A percentile compares a stretch with the other conserved stretches of the same genome.
phyloP scores from a whole-genome alignment of 2,113 vertebrate species.

The Triplophysa rosa region DNA sequence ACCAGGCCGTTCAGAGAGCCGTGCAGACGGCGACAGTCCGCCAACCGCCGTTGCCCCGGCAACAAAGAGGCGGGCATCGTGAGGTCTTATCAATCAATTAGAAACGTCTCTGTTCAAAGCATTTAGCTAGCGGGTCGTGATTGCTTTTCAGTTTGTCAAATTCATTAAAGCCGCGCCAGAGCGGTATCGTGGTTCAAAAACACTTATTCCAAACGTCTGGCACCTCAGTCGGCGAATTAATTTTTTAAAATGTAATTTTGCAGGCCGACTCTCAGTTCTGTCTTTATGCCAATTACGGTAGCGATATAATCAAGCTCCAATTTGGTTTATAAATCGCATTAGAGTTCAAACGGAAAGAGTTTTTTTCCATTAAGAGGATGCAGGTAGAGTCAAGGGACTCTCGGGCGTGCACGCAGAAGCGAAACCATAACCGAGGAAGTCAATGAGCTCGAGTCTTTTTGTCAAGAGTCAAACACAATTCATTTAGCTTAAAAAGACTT shows the following conservation, averaged over 20 bases:
- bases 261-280: neutral
- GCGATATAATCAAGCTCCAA: neutral
- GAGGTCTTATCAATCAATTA: conserved; percentile 64
- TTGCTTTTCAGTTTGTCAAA: conserved; percentile 53
- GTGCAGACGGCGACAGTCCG: conserved; percentile 58
- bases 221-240: neutral
- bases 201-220: neutral
- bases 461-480: conserved; percentile 39
- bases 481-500: conserved; percentile 40
- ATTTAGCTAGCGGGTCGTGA: conserved; percentile 53
- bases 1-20: conserved; percentile 64
- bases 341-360: neutral
- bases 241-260: neutral
- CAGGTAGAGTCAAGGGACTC: neutral
- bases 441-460: conserved; percentile 6
- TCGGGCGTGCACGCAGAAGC: neutral
- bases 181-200: conserved; percentile 17
- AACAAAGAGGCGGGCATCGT: conserved; percentile 56
- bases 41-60: conserved; percentile 49
- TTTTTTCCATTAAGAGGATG: neutral
- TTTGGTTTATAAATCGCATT: conserved; percentile 12
- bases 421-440: conserved; percentile 14
- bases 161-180: conserved; percentile 48
- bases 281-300: neutral
- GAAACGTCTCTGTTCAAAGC: conserved; percentile 52